Evolutionary conservation across 2,797 vertebrate genomes (phyloP).

Genomic region (Zalophus californianus): DNA sequence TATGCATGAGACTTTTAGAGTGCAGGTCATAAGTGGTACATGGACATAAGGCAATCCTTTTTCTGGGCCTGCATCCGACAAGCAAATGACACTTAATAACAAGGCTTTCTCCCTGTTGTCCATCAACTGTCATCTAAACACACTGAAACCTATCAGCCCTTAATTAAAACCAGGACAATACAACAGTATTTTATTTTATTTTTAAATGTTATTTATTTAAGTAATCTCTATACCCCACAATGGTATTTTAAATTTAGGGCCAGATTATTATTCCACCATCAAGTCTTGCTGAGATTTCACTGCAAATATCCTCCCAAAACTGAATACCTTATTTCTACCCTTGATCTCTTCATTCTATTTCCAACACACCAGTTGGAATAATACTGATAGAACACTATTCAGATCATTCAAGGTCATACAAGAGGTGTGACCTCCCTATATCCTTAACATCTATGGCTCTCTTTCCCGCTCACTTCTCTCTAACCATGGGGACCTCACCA

Average conservation of each 20-base stretch:
- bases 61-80: not conserved
- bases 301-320: not conserved
- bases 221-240: not conserved
- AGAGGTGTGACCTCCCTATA: not conserved
- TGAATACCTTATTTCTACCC: not conserved
- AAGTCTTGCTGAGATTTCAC: constrained; percentile 45
- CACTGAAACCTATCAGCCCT: not conserved
- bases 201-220: not conserved
- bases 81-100: constrained; percentile 41
- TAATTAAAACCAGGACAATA: constrained; percentile 64
- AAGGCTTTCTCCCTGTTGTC: constrained; percentile 42
- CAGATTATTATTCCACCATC: constrained; percentile 25
- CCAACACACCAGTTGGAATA: not conserved
- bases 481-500: not conserved
- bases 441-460: not conserved
- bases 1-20: not conserved
- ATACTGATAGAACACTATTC: not conserved
- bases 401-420: not conserved
- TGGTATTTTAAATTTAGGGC: constrained; percentile 47
- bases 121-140: constrained; percentile 51
- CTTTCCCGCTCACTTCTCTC: not conserved
- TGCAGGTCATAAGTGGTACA: not conserved
- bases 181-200: constrained; percentile 11
- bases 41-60: not conserved
- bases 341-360: constrained; percentile 9